A percentile compares a stretch with the other conserved stretches of the same genome.
These are phyloP conservation scores for Sycophaga agraensis DNA, from an alignment of 1,140 invertebrate species.

Conservation along the genomic window DNA sequence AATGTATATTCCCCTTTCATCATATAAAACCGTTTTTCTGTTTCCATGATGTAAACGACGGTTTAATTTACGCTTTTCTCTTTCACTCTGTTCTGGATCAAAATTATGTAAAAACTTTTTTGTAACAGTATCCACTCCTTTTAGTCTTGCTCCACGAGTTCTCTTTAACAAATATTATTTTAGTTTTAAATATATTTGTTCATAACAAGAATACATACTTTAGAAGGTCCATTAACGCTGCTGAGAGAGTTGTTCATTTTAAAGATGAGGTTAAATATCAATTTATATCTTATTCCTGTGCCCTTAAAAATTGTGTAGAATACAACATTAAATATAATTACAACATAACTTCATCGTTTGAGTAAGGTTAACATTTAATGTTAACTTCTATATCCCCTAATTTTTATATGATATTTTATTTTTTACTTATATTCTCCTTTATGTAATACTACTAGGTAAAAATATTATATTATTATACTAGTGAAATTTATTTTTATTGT, in stretches of 20 bases:
- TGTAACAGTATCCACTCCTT: conserved; percentile 39
- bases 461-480: too few species aligned
- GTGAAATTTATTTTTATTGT: too few species aligned
- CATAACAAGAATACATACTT: conserved; percentile 8
- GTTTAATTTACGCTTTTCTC: conserved; percentile 53
- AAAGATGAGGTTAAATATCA: not conserved
- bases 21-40: conserved; percentile 45
- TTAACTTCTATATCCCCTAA: too few species aligned
- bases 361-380: too few species aligned
- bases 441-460: too few species aligned
- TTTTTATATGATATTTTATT: too few species aligned
- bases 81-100: conserved; percentile 53
- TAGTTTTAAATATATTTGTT: not conserved
- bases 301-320: too few species aligned
- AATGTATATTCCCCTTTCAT: conserved; percentile 51
- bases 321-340: too few species aligned
- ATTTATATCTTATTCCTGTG: too few species aligned
- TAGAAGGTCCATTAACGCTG: conserved; percentile 8
- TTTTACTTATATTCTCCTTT: too few species aligned
- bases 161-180: conserved; percentile 33
- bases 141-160: conserved; percentile 38
- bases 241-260: conserved; percentile 13
- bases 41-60: conserved; percentile 45
- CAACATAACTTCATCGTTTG: too few species aligned
- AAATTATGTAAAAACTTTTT: conserved; percentile 53